phyloP scores from a whole-genome alignment of 2,888 invertebrate species.

The Dynastes tityus region DNA sequence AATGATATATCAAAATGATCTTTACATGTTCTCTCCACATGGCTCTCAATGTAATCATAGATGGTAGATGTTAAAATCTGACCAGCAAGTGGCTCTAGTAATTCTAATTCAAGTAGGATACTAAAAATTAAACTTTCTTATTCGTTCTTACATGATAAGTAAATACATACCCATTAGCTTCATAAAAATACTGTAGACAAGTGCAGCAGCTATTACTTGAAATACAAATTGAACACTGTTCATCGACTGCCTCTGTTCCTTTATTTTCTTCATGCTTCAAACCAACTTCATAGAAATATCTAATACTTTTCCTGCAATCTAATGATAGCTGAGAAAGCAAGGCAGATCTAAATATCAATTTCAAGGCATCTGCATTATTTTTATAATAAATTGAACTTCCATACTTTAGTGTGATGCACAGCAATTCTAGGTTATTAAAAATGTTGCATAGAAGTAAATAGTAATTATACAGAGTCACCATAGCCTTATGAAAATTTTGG shows the following conservation, averaged over 20 bases:
- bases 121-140: conserved; percentile 62
- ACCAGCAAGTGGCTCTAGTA: conserved; percentile 88
- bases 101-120: conserved; percentile 81
- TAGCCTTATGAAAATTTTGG: conserved; percentile 78
- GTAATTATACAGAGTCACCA: conserved; percentile 76
- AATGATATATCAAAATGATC: conserved; percentile 91
- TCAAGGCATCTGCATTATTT: conserved; percentile 75
- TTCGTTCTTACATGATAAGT: conserved; percentile 52
- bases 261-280: conserved; percentile 72
- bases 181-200: conserved; percentile 80
- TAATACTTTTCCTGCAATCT: conserved; percentile 79
- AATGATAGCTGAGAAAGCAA: conserved; percentile 82
- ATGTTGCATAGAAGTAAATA: conserved; percentile 74
- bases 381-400: conserved; percentile 73
- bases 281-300: conserved; percentile 84
- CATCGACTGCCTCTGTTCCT: conserved; percentile 62
- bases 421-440: conserved; percentile 73
- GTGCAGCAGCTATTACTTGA: conserved; percentile 74
- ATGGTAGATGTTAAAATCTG: conserved; percentile 89
- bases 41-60: conserved; percentile 85
- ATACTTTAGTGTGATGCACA: conserved; percentile 71
- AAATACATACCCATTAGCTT: conserved; percentile 78
- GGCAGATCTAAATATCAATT: conserved; percentile 78
- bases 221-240: conserved; percentile 83
- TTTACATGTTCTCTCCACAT: conserved; percentile 89